Evolutionary conservation across 2,888 invertebrate species (phyloP).

Genomic region (Ennomos fuscantarius): DNA sequence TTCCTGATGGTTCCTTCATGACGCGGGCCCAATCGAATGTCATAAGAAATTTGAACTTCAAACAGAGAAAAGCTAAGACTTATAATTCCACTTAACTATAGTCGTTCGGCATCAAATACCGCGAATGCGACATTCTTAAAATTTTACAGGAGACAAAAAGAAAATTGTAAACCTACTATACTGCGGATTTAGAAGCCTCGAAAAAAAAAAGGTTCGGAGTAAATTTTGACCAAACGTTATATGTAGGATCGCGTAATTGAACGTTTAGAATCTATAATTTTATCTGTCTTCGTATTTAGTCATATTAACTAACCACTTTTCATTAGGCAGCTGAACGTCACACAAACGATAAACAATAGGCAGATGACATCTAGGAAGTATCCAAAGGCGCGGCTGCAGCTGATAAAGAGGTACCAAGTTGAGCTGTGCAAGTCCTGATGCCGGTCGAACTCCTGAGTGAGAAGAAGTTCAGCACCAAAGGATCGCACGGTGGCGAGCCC

Average conservation of each 20-base stretch:
- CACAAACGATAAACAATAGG: constrained; percentile 86
- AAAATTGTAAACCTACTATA: too few relatives aligned
- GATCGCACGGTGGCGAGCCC: constrained; percentile 93
- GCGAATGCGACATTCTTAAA: too few relatives aligned
- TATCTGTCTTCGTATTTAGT: not conserved
- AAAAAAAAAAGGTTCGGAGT: too few relatives aligned
- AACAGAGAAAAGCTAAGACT: not conserved
- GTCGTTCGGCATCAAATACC: too few relatives aligned
- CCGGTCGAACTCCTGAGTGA: constrained; percentile 84
- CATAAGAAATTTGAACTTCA: too few relatives aligned
- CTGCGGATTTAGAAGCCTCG: too few relatives aligned
- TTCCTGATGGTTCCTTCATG: too few relatives aligned
- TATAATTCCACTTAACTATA: not conserved
- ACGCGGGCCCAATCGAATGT: too few relatives aligned
- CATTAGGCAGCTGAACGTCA: constrained; percentile 87
- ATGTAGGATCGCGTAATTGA: too few relatives aligned
- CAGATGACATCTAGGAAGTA: constrained; percentile 88
- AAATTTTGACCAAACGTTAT: too few relatives aligned
- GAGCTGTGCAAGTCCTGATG: constrained; percentile 88
- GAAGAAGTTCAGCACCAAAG: constrained; percentile 87
- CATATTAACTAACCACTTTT: constrained; percentile 61
- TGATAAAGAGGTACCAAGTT: constrained; percentile 88
- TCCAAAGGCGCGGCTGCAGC: constrained; percentile 87
- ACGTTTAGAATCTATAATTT: too few relatives aligned
- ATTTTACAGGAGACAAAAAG: too few relatives aligned